A percentile compares a stretch with the other conserved stretches of the same genome.
These are phyloP conservation scores for Ameiurus melas DNA, from an alignment of 2,113 vertebrate species.

Conservation along the genomic window DNA sequence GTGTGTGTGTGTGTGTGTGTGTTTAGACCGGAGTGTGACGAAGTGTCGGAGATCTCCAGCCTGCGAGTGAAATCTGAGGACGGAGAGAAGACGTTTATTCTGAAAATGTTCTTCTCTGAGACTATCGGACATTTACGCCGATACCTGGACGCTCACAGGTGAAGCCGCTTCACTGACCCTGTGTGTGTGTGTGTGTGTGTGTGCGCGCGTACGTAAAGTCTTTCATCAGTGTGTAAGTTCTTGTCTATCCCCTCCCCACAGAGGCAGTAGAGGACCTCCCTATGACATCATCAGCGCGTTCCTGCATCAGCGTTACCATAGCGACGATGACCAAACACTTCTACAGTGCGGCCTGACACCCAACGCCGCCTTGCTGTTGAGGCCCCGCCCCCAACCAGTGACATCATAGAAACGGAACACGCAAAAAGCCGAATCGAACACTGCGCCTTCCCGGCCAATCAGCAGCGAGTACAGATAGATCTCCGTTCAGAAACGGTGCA, in stretches of 20 bases:
- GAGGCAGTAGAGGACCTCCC: constrained; percentile 59
- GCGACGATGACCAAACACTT: constrained; percentile 73
- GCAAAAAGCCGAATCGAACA: not conserved
- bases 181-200: not conserved
- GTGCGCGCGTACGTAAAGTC: not conserved
- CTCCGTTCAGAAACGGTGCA: not conserved
- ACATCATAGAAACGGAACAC: not conserved
- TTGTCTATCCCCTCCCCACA: constrained; percentile 52
- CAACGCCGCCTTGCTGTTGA: constrained; percentile 75
- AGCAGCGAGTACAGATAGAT: not conserved
- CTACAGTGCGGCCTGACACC: constrained; percentile 75
- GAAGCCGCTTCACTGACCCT: not conserved
- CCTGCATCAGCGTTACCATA: constrained; percentile 71
- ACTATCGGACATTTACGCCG: constrained; percentile 81
- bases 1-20: not conserved
- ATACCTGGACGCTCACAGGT: constrained; percentile 79
- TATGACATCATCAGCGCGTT: constrained; percentile 87
- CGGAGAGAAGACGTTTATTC: constrained; percentile 71
- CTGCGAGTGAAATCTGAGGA: constrained; percentile 86
- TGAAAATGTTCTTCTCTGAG: constrained; percentile 78
- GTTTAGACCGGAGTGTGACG: constrained; percentile 47
- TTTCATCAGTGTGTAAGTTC: not conserved
- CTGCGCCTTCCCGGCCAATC: not conserved
- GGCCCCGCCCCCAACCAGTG: constrained; percentile 42
- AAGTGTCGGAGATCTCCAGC: constrained; percentile 54